Base-by-base conservation (phyloP, 2,888 invertebrate genomes). In the Micoletzkya japonica region DNA sequence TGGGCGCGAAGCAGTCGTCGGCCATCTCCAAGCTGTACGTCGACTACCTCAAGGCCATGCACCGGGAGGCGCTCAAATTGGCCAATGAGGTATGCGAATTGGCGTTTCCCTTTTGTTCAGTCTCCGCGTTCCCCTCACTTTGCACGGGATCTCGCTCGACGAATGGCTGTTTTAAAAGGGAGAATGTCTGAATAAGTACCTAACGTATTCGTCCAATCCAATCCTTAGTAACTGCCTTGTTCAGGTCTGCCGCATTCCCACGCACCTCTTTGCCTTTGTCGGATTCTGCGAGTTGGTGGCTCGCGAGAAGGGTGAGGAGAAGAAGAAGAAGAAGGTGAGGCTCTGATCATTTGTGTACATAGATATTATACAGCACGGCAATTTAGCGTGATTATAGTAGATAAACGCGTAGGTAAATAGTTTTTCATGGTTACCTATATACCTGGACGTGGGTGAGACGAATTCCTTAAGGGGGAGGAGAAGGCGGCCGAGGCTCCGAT, bases 191-290 rank as follows among this genome's bases (percentile, higher is more conserved):
- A 17, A 44, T 44, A n/a, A 44, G n/a, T 44, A 17, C n/a, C 14
- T 14, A 44, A n/a, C 49, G 14, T 44, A 44, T 44, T 44, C 49
- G 14, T n/a, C n/a, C n/a, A 44, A 14, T 44, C 14, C 49, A 44
- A n/a, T 44, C 87, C 90, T 1, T 89, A 90, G 76, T 87, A 87
- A 70, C 88, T 87, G 3, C 89, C n/a, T 20, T 1, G 78, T 86
- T 69, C 87, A 89, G 80, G 87, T 91, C 44, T 90, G 90, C 81
- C 88, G 88, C 73, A 89, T 89, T 61, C 90, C 91, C 10, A 89
- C 91, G 76, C 88, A 90, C 76, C 87, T 91, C 82, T 88, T 91
- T 86, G 86, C 89, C 32, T 91, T 91, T 77, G 87, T 90, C 69
- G 89, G 89, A 81, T 90, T 88, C 80, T 88, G 89, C 59, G 88